These are phyloP conservation scores for Sebastes vulpes DNA, from an alignment of 2,797 vertebrate species.

Conservation along the genomic window DNA sequence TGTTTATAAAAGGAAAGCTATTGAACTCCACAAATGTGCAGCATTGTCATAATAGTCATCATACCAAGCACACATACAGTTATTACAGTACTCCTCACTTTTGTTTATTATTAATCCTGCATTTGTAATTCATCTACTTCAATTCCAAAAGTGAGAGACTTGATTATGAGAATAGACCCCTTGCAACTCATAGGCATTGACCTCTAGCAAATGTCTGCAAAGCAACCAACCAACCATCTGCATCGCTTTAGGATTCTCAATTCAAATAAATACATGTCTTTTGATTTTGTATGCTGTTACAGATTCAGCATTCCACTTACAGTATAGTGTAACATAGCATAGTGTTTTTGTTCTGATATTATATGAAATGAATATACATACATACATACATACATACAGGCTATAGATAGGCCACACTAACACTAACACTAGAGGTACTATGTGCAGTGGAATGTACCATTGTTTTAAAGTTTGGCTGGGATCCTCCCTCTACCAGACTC, in stretches of 20 bases:
- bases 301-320: background rate
- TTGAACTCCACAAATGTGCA: background rate
- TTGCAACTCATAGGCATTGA: background rate
- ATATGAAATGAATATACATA: background rate
- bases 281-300: background rate
- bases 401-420: background rate
- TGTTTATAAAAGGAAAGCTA: background rate
- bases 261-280: background rate
- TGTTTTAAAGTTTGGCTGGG: constrained; percentile 19
- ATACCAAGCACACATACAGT: background rate
- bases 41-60: background rate
- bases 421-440: background rate
- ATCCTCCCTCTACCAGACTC: constrained; percentile 9
- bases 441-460: constrained; percentile 54
- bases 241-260: background rate
- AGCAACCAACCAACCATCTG: background rate
- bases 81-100: background rate
- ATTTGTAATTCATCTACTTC: background rate
- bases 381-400: too few relatives aligned
- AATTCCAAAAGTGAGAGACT: background rate
- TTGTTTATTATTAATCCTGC: background rate
- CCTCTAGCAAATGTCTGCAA: background rate
- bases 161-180: background rate
- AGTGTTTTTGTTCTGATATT: background rate
- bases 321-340: background rate